phyloP scores from a whole-genome alignment of 1,140 invertebrate species.

The Drosophila albomicans region DNA sequence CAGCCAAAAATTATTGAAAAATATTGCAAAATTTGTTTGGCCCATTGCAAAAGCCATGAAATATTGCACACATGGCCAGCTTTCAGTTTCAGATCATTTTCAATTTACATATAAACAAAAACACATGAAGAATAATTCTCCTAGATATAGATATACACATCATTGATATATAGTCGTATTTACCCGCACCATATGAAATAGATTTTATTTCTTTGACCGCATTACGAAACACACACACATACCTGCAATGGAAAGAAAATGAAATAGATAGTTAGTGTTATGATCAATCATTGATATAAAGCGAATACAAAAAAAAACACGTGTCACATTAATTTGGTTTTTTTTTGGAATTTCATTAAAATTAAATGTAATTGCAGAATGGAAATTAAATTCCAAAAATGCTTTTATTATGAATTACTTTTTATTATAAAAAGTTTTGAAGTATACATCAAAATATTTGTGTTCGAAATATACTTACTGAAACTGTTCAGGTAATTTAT shows the following conservation, averaged over 20 bases:
- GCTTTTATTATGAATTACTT: too few species aligned
- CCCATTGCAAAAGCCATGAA: conserved; percentile 61
- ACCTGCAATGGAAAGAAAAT: conserved; percentile 53
- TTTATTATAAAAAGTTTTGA: too few species aligned
- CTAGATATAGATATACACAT: not conserved
- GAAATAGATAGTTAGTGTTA: conserved; percentile 15
- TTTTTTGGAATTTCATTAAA: too few species aligned
- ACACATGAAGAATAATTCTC: not conserved
- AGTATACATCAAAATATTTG: too few species aligned
- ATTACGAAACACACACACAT: conserved; percentile 52
- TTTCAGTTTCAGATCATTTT: conserved; percentile 39
- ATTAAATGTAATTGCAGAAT: too few species aligned
- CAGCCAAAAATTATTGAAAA: conserved; percentile 44
- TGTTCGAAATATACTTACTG: too few species aligned
- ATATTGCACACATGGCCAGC: conserved; percentile 47
- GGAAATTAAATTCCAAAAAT: too few species aligned
- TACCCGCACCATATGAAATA: conserved; percentile 56
- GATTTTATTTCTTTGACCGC: conserved; percentile 47
- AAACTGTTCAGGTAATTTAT: not conserved
- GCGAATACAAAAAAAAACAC: not conserved
- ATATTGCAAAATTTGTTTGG: conserved; percentile 64
- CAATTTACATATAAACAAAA: conserved; percentile 21
- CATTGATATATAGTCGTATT: conserved; percentile 24
- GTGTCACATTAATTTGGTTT: not conserved
- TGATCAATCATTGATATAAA: not conserved